Evolutionary conservation across 2,797 vertebrate genomes (phyloP), one percentile per base, ranked within the genome.

Genomic region (Paratrypauchen microcephalus): DNA sequence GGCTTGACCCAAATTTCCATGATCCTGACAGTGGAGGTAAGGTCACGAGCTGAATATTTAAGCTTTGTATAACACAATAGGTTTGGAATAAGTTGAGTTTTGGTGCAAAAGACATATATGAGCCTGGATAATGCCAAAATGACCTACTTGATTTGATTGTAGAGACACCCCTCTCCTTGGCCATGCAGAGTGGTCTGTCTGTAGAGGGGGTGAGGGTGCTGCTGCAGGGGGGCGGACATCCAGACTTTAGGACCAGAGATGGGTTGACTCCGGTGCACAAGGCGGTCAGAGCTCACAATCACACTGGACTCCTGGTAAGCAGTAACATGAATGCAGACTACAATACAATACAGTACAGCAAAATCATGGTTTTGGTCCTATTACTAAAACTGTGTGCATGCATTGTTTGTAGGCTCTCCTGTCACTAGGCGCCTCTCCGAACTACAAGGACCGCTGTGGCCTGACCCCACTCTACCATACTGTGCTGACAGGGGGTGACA

Each of bases 1-100:
- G 96, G 70, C 94, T 98, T 12, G 96, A 98, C 87, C 94, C 96
- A 67, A 97, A 98, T 78, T 98, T 95, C 72, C 95, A 97, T 0
- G 96, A 97, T 88, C 94, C 94, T 0, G 96, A 97, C 78, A 95
- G 72, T 0, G 96, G 96, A 91, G 96, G 96, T 97, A 82, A 90
- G 92, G 72, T 68, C 45, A 16, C n/a, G 23, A 48, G 39, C 15
- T 7, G 41, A n/a, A 6, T 28, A 15, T 24, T 23, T 47, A 24
- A 39, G 11, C 18, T 63, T 23, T 41, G 1, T 24, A 23, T 41
- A 23, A 41, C 2, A 23, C 12, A 24, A 21, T 24, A 45, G 21
- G 60, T 41, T 13, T 15, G 16, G 15, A 63, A 13, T 62, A 21
- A 32, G 58, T n/a, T 13, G 16, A 36, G 58, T 41, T 41, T 12